These are phyloP conservation scores for Carlito syrichta DNA, from an alignment of 2,113 vertebrate species.

Conservation along the genomic window DNA sequence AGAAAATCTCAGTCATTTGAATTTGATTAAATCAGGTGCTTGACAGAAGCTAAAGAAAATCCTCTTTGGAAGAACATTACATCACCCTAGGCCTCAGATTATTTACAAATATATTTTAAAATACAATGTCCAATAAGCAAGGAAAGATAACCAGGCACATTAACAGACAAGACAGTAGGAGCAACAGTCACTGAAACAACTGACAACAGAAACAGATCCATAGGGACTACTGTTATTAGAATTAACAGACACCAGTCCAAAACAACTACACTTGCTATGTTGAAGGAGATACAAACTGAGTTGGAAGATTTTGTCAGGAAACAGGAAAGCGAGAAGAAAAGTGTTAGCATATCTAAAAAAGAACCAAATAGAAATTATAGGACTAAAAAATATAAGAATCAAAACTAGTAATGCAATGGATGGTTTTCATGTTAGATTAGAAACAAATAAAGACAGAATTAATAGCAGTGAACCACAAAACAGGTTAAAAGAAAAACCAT, in stretches of 20 bases:
- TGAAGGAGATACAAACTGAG: background rate
- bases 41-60: background rate
- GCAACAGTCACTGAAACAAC: background rate
- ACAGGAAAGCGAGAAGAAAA: background rate
- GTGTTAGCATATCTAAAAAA: background rate
- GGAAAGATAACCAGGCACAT: background rate
- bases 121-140: background rate
- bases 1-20: no score
- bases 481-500: background rate
- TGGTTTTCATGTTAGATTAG: background rate
- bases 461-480: background rate
- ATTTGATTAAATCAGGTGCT: background rate
- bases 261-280: background rate
- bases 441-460: background rate
- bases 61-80: background rate
- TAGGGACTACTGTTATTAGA: background rate
- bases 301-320: background rate
- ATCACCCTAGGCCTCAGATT: background rate
- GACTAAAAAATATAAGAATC: background rate
- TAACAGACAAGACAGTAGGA: background rate
- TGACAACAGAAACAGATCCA: background rate
- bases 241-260: background rate
- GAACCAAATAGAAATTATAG: background rate
- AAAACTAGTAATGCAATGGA: background rate
- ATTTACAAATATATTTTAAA: background rate